phyloP scores from a whole-genome alignment of 53 echinoderm and acorn worm species.

The Pentamera pediparva region DNA sequence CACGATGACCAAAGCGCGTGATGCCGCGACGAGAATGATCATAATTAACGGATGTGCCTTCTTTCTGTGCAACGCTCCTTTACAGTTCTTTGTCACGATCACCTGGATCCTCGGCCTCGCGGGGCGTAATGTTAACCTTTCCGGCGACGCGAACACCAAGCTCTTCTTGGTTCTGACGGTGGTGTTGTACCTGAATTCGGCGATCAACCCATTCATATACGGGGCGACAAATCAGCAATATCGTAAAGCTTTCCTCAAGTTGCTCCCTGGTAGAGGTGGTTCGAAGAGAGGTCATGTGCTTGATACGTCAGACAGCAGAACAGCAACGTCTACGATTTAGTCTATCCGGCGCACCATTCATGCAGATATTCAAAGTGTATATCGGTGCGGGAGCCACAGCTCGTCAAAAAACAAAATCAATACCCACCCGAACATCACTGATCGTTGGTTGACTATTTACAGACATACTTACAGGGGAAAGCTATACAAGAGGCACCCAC shows the following conservation, averaged over 20 bases:
- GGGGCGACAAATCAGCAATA: constrained; percentile 36
- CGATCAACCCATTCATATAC: constrained; percentile 56
- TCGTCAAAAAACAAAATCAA: no score
- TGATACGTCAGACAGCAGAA: no score
- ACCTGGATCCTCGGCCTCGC: constrained; percentile 13
- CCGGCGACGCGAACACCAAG: not conserved
- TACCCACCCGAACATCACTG: no score
- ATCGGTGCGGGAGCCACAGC: no score
- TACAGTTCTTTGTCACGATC: not conserved
- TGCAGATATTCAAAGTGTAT: no score
- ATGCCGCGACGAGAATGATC: not conserved
- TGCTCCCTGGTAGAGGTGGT: no score
- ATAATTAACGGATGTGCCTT: constrained; percentile 15
- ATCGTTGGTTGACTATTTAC: no score
- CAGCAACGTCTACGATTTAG: no score
- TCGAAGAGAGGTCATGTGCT: no score
- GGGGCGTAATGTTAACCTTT: constrained; percentile 16
- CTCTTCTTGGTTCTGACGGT: constrained; percentile 9
- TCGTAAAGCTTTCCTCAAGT: constrained; percentile 1
- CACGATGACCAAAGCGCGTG: not conserved
- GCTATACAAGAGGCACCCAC: no score
- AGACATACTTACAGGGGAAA: no score
- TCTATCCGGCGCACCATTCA: no score
- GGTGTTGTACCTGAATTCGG: constrained; percentile 50
- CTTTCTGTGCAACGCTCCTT: constrained; percentile 1